Percentiles rank a stretch among this genome's conserved stretches.
Evolutionary conservation across 2,797 vertebrate species (phyloP).

Genomic region (Dallia pectoralis): DNA sequence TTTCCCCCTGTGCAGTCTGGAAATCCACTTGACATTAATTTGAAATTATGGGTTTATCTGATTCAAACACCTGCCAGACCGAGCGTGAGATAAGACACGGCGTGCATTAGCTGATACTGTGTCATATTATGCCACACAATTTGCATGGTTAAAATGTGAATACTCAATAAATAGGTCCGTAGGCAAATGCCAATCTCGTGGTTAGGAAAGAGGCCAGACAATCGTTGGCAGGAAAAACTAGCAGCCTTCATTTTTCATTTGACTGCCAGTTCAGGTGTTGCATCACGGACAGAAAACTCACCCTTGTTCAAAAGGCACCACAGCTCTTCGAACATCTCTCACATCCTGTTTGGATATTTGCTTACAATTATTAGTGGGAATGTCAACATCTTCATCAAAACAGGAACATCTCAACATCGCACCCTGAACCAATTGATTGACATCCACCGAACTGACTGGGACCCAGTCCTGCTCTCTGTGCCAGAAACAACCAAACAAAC

Average conservation of each 20-base stretch:
- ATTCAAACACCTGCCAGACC: slow-evolving; percentile 58
- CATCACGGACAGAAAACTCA: neutral
- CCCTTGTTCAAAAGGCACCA: neutral
- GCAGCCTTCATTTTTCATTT: neutral
- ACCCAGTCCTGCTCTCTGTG: slow-evolving; percentile 55
- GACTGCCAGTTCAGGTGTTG: neutral
- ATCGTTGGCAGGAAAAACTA: neutral
- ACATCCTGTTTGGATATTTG: neutral
- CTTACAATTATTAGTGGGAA: neutral
- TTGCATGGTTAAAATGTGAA: neutral
- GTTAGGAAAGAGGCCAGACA: neutral
- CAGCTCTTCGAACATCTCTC: neutral
- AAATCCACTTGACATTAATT: slow-evolving; percentile 48
- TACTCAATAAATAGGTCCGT: neutral
- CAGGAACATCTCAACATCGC: neutral
- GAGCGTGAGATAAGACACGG: slow-evolving; percentile 20
- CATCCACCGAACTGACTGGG: slow-evolving; percentile 45
- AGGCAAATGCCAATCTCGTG: neutral
- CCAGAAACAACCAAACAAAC: slow-evolving; percentile 63
- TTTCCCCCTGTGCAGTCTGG: slow-evolving; percentile 45
- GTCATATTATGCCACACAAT: neutral
- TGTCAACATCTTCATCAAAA: neutral
- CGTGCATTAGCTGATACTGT: neutral
- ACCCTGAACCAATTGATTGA: neutral
- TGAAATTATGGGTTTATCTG: slow-evolving; percentile 56